A percentile compares a stretch with the other conserved stretches of the same genome.
These are phyloP conservation scores for Caracal caracal DNA, from an alignment of 2,113 vertebrate species.

Conservation along the genomic window DNA sequence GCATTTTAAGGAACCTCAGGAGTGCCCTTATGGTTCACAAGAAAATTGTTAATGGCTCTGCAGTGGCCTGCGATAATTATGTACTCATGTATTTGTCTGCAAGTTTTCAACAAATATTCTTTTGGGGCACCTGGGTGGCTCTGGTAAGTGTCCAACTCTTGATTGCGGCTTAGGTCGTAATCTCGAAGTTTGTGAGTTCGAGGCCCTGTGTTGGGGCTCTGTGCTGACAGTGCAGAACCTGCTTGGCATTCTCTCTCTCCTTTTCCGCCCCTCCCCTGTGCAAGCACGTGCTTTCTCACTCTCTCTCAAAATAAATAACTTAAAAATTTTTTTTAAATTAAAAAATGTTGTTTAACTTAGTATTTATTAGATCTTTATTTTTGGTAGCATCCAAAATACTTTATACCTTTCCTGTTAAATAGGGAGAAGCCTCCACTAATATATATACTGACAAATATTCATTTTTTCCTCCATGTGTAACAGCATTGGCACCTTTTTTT, in stretches of 20 bases:
- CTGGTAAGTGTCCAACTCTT: too few species aligned
- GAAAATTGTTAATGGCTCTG: background rate
- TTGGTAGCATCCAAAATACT: background rate
- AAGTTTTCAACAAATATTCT: background rate
- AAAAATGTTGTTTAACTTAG: background rate
- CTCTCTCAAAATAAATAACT: too few species aligned
- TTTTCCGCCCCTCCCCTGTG: too few species aligned
- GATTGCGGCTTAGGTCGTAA: too few species aligned
- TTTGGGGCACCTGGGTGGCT: too few species aligned
- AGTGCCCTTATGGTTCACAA: background rate
- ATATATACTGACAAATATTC: background rate
- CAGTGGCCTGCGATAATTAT: background rate
- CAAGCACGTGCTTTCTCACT: too few species aligned
- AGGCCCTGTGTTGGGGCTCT: too few species aligned
- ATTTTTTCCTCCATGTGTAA: background rate
- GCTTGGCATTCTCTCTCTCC: too few species aligned
- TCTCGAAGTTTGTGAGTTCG: too few species aligned
- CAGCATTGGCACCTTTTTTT: background rate
- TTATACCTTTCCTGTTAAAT: background rate
- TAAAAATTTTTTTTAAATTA: too few species aligned
- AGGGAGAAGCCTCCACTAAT: background rate
- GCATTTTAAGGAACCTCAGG: background rate
- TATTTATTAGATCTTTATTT: constrained; percentile 9
- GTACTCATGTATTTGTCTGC: background rate
- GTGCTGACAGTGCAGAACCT: too few species aligned